Evolutionary conservation across 2,113 vertebrate species (phyloP).

Genomic region (Oncorhynchus tshawytscha): DNA sequence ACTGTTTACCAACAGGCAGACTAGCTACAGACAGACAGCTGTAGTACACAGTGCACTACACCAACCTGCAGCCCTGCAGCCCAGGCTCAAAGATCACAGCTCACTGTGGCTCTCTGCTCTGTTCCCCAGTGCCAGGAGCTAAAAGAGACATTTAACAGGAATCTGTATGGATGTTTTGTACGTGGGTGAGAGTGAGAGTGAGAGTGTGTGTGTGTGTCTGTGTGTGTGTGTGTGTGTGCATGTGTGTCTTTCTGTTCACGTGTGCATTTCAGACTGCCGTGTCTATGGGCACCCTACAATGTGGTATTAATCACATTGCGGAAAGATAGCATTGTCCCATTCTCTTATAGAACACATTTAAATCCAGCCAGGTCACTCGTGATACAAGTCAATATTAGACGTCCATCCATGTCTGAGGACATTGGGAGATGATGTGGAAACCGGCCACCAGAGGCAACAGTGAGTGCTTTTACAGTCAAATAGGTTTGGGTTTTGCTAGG

Average conservation of each 20-base stretch:
- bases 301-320: no score
- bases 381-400: no score
- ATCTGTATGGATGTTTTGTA: neutral
- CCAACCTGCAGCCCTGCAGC: neutral
- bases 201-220: neutral
- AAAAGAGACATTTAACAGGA: neutral
- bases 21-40: slow-evolving; percentile 68
- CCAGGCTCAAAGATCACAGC: neutral
- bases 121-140: neutral
- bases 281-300: neutral
- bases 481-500: no score
- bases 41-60: slow-evolving; percentile 48
- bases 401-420: no score
- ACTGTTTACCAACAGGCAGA: slow-evolving; percentile 90
- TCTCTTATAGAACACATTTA: no score
- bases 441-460: no score
- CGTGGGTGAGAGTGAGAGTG: no score
- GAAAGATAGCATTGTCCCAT: no score
- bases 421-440: no score
- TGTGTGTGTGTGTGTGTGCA: neutral
- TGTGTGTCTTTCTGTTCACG: neutral
- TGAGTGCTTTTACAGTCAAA: no score
- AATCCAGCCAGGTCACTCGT: no score
- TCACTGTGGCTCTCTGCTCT: neutral
- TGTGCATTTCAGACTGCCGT: neutral